Conservation (phyloP, 1,140 invertebrate species). For the Rhopalosiphum padi region DNA sequence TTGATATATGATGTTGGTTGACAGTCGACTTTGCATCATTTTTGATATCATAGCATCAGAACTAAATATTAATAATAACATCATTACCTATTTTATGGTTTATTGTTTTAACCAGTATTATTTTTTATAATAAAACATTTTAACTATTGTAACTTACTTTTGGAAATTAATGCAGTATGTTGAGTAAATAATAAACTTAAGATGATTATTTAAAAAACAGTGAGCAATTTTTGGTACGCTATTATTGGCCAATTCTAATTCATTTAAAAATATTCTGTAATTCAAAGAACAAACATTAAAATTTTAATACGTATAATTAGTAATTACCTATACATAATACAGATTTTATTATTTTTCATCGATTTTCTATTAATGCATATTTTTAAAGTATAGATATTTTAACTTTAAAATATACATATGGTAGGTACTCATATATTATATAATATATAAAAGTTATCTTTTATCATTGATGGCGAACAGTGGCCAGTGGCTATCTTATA, state of each 20-base stretch:
- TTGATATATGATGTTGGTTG: conserved; percentile 25
- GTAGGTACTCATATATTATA: too few species aligned
- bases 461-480: too few species aligned
- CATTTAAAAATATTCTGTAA: conserved; percentile 40
- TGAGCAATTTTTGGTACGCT: conserved; percentile 14
- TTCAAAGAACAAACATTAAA: background rate
- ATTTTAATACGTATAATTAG: too few species aligned
- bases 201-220: conserved; percentile 45
- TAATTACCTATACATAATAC: background rate
- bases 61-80: background rate
- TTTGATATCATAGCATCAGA: conserved; percentile 31
- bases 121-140: background rate
- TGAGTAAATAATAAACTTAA: conserved; percentile 35
- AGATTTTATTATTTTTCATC: background rate
- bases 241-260: background rate
- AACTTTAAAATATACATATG: too few species aligned
- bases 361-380: background rate
- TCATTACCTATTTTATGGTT: background rate
- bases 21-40: background rate
- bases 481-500: too few species aligned
- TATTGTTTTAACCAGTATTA: background rate
- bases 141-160: conserved; percentile 25
- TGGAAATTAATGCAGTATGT: conserved; percentile 47
- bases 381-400: too few species aligned
- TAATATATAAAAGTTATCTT: too few species aligned